Evolutionary conservation across 1,140 invertebrate genomes (phyloP).

Genomic region (Heterodera carotae): DNA sequence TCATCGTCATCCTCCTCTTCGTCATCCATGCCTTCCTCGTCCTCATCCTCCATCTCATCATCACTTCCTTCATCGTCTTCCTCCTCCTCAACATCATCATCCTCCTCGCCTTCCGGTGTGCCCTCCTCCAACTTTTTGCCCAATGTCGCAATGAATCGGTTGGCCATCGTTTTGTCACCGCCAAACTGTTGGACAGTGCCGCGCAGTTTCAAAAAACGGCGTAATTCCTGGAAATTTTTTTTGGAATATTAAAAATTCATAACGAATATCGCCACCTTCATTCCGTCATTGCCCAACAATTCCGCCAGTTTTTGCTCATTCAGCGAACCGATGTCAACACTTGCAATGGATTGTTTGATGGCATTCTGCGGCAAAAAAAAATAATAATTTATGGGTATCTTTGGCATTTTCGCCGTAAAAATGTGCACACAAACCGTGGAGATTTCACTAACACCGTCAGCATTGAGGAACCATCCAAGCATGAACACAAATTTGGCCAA

Average conservation of each 20-base stretch:
- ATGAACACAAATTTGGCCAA: constrained; percentile 3
- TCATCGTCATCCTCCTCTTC: too few relatives aligned
- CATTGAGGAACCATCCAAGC: background rate
- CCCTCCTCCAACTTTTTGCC: background rate
- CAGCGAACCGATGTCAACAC: background rate
- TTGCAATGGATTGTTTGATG: background rate
- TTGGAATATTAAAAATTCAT: background rate
- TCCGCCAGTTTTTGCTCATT: background rate
- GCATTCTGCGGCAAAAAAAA: background rate
- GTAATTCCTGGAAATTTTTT: background rate
- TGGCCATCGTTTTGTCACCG: background rate
- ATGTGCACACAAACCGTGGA: background rate
- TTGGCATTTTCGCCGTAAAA: too few relatives aligned
- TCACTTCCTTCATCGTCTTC: background rate
- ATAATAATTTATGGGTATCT: too few relatives aligned
- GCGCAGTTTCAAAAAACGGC: background rate
- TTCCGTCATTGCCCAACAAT: background rate
- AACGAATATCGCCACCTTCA: background rate
- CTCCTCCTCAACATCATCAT: background rate
- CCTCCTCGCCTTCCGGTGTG: background rate
- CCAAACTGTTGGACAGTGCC: background rate
- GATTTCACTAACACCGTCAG: background rate
- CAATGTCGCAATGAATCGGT: background rate
- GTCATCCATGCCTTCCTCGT: background rate
- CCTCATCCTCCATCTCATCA: background rate